phyloP scores from a whole-genome alignment of 1,140 invertebrate species.

The Drosophila leontia region DNA sequence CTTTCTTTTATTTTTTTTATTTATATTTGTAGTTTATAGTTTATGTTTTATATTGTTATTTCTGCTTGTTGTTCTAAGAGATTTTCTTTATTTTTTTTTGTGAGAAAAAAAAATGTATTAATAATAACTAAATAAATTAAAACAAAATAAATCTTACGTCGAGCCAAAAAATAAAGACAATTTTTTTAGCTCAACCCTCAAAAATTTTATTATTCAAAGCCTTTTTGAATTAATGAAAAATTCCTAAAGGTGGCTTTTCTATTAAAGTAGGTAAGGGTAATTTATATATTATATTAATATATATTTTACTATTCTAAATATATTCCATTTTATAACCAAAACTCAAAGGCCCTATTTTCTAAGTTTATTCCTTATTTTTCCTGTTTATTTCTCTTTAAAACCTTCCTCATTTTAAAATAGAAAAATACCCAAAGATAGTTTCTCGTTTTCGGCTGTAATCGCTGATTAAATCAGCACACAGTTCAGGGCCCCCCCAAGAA shows the following conservation, averaged over 20 bases:
- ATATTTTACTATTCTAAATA: not conserved
- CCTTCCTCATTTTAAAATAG: not conserved
- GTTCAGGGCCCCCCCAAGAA: not conserved
- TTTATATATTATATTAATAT: not conserved
- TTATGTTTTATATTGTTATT: too few relatives aligned
- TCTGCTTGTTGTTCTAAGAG: too few relatives aligned
- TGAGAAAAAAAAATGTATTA: too few relatives aligned
- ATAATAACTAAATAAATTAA: too few relatives aligned
- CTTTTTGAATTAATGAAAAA: too few relatives aligned
- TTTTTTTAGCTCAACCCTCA: not conserved
- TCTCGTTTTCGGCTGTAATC: slow-evolving; percentile 10
- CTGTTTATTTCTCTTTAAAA: not conserved
- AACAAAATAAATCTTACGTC: not conserved
- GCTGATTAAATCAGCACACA: slow-evolving; percentile 25
- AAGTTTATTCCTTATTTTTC: not conserved
- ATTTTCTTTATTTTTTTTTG: too few relatives aligned
- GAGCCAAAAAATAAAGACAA: not conserved
- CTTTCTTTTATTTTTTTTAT: too few relatives aligned
- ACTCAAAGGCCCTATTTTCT: not conserved
- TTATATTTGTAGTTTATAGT: too few relatives aligned
- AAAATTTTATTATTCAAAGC: too few relatives aligned
- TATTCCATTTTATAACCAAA: not conserved
- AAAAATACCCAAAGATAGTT: slow-evolving; percentile 3
- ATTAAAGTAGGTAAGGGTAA: not conserved
- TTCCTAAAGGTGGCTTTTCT: not conserved